phyloP scores from a whole-genome alignment of 2,888 invertebrate genomes.

The Leucozona laternaria region DNA sequence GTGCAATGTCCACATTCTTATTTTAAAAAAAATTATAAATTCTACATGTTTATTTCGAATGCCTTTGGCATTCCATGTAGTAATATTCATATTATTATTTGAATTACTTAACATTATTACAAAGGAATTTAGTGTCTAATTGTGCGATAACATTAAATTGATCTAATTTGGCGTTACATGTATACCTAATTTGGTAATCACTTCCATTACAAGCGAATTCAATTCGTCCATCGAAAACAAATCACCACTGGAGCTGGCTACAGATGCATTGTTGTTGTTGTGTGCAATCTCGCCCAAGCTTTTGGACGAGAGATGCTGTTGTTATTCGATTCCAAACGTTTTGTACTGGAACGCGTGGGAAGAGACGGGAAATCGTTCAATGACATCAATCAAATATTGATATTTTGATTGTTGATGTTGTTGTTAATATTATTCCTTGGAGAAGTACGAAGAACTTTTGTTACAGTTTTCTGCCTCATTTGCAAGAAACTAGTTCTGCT shows the following conservation, averaged over 20 bases:
- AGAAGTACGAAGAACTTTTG: neutral
- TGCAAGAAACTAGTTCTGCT: neutral
- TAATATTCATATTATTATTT: neutral
- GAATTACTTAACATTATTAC: neutral
- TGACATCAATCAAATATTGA: neutral
- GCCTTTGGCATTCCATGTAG: neutral
- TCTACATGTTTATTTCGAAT: neutral
- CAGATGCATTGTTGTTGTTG: neutral
- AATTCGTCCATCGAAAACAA: neutral
- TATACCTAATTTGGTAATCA: neutral
- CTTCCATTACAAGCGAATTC: neutral
- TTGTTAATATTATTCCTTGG: neutral
- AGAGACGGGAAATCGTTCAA: neutral
- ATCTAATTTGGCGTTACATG: neutral
- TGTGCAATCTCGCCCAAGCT: neutral
- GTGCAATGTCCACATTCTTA: slow-evolving; percentile 34
- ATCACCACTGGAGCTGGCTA: neutral
- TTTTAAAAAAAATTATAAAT: slow-evolving; percentile 6
- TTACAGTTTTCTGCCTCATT: neutral
- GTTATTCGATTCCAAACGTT: neutral
- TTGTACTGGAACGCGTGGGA: neutral
- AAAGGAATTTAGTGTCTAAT: neutral
- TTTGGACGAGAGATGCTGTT: neutral
- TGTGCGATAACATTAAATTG: too few relatives aligned
- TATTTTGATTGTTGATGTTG: neutral